Evolutionary conservation across 23 tunicate genomes (phyloP).

Genomic region (Halocynthia roretzi): DNA sequence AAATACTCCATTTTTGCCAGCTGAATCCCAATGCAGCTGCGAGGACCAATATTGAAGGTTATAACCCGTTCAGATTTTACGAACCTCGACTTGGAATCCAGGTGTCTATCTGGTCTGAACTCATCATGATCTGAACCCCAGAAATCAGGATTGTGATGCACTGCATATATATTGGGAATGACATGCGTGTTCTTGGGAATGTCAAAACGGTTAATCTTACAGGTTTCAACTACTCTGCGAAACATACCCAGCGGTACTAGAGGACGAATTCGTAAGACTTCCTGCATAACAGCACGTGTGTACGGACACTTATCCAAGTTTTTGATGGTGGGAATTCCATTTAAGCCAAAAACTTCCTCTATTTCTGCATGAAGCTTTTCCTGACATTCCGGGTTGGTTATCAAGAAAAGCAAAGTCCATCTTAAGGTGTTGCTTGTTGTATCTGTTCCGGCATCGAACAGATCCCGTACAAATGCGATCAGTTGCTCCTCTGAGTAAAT

Average conservation of each 20-base stretch:
- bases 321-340: not conserved
- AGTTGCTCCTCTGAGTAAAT: conserved; percentile 5
- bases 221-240: conserved; percentile 8
- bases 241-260: conserved; percentile 1
- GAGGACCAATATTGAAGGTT: conserved; percentile 11
- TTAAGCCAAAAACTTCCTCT: not conserved
- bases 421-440: conserved; percentile 23
- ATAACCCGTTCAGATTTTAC: not conserved
- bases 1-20: conserved; percentile 21
- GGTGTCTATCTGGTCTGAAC: conserved; percentile 17
- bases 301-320: not conserved
- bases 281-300: conserved; percentile 25
- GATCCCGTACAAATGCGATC: not conserved
- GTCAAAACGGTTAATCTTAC: conserved; percentile 2
- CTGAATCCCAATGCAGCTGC: conserved; percentile 16
- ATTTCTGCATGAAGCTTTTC: conserved; percentile 17
- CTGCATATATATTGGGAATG: conserved; percentile 21
- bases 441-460: conserved; percentile 30
- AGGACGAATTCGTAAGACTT: conserved; percentile 18
- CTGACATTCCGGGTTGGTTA: not conserved
- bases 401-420: conserved; percentile 18
- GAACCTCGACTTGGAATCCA: conserved; percentile 8
- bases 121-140: conserved; percentile 17
- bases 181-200: conserved; percentile 13
- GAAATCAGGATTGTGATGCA: conserved; percentile 16